A percentile compares a stretch with the other conserved stretches of the same genome.
Evolutionary conservation across 2,888 invertebrate genomes (phyloP).

Genomic region (Synergus itoensis): DNA sequence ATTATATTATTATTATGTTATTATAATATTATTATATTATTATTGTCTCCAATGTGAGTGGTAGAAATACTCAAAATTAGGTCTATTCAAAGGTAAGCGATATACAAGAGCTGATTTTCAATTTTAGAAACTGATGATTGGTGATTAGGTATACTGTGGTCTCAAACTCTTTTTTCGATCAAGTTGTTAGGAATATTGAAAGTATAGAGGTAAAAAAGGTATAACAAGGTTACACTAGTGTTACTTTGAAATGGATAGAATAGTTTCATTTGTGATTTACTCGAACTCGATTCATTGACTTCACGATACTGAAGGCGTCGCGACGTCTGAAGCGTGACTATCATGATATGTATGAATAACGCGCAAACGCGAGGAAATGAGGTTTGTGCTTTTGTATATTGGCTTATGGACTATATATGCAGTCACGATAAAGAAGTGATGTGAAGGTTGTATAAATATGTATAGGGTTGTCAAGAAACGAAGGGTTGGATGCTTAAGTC

Average conservation of each 20-base stretch:
- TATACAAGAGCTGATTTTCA: background rate
- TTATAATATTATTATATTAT: too few relatives aligned
- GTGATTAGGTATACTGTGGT: background rate
- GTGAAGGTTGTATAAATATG: constrained; percentile 8
- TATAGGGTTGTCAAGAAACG: background rate
- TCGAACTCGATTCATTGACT: background rate
- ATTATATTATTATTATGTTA: too few relatives aligned
- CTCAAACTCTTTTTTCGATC: background rate
- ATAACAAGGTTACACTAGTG: background rate
- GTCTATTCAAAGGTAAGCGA: background rate
- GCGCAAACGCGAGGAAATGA: constrained; percentile 31
- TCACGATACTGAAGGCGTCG: constrained; percentile 1
- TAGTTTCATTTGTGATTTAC: background rate
- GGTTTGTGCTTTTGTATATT: background rate
- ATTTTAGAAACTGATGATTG: background rate
- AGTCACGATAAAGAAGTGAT: background rate
- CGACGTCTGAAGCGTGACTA: background rate
- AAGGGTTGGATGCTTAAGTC: constrained; percentile 20
- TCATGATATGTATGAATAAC: constrained; percentile 5
- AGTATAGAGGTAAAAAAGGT: background rate
- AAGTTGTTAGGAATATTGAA: background rate
- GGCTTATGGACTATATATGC: background rate
- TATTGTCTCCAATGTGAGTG: too few relatives aligned
- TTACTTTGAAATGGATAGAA: background rate
- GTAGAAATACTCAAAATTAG: background rate